Conservation (phyloP, 1,140 invertebrate species). For the Lineus longissimus region DNA sequence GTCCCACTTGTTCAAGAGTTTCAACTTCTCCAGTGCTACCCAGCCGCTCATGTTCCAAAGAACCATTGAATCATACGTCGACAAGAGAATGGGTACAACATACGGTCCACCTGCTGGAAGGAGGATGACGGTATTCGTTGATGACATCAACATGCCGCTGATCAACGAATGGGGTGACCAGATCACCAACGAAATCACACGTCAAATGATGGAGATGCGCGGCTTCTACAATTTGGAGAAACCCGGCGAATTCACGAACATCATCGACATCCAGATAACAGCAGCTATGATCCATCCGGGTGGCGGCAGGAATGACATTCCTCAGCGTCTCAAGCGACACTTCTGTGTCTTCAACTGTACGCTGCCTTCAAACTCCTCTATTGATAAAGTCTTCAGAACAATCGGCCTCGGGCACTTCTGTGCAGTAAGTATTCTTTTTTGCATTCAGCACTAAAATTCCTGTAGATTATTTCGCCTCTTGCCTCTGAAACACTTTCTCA, state of each 20-base stretch:
- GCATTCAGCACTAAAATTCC: too few relatives aligned
- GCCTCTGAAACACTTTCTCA: too few relatives aligned
- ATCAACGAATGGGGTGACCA: conserved; percentile 95
- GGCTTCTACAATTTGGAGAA: conserved; percentile 97
- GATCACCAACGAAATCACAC: conserved; percentile 89
- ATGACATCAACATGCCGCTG: conserved; percentile 93
- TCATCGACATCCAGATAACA: conserved; percentile 84
- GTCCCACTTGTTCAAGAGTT: conserved; percentile 77
- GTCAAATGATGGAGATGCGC: conserved; percentile 94
- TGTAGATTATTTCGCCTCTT: too few relatives aligned
- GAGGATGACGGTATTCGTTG: conserved; percentile 92
- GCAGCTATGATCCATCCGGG: conserved; percentile 91
- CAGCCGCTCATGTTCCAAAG: conserved; percentile 94
- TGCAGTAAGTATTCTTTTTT: conserved; percentile 24
- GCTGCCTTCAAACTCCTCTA: conserved; percentile 78
- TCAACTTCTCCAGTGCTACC: conserved; percentile 95
- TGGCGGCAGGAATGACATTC: conserved; percentile 87
- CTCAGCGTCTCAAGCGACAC: conserved; percentile 85
- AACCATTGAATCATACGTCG: conserved; percentile 93
- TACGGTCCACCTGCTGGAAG: conserved; percentile 91
- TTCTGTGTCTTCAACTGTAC: conserved; percentile 96
- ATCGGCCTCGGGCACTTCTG: conserved; percentile 51
- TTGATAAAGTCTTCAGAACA: conserved; percentile 79
- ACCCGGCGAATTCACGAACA: conserved; percentile 89
- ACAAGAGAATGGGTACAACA: conserved; percentile 91